Evolutionary conservation across 2,888 invertebrate species (phyloP).

Genomic region (Gisinianus flammeolus): DNA sequence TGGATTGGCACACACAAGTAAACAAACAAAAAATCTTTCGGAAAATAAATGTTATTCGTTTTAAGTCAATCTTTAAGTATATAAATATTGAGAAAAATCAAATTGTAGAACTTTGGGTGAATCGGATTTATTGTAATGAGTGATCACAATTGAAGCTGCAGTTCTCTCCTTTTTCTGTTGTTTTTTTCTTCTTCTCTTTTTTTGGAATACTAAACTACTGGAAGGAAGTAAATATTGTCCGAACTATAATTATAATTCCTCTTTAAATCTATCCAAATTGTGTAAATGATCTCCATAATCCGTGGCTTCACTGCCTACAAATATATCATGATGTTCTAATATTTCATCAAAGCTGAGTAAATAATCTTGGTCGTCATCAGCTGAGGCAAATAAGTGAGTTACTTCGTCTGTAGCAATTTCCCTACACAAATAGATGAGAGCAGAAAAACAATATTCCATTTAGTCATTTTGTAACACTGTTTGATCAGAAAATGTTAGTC

Average conservation of each 20-base stretch:
- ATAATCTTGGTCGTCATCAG: slow-evolving; percentile 85
- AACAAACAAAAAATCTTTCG: no score
- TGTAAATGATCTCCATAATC: slow-evolving; percentile 85
- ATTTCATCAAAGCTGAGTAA: slow-evolving; percentile 80
- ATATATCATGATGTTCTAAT: slow-evolving; percentile 80
- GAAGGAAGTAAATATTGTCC: background rate
- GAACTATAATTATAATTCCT: slow-evolving; percentile 72
- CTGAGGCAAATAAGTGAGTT: slow-evolving; percentile 80
- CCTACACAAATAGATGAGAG: slow-evolving; percentile 62
- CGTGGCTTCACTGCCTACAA: slow-evolving; percentile 92
- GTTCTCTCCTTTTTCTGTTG: no score
- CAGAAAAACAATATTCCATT: no score
- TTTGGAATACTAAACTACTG: background rate
- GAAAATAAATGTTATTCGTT: no score
- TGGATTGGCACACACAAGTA: no score
- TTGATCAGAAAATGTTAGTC: no score
- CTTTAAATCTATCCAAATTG: slow-evolving; percentile 77
- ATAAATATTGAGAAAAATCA: no score
- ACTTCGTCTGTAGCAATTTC: slow-evolving; percentile 91
- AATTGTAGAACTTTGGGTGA: no score
- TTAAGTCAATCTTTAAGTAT: no score
- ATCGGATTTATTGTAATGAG: no score
- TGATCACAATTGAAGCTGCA: no score
- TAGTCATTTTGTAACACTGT: background rate
- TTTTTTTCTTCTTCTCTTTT: no score